Percentiles rank a stretch among this genome's conserved stretches.
These are phyloP conservation scores for Cataglyphis cursor DNA, from an alignment of 2,888 invertebrate species.

Conservation along the genomic window DNA sequence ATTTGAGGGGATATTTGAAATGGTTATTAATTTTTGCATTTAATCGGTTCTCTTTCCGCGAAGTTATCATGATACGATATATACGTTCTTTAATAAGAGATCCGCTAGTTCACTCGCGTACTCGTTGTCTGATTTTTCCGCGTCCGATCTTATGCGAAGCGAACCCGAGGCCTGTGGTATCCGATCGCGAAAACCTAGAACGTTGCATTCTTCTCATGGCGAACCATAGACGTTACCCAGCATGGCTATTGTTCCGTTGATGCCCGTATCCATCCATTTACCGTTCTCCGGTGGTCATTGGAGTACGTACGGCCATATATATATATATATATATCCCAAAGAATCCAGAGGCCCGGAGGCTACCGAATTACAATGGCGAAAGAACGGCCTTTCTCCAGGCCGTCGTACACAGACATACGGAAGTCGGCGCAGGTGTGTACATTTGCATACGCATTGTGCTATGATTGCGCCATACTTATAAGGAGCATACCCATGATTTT, in stretches of 20 bases:
- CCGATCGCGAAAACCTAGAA: slow-evolving; percentile 37
- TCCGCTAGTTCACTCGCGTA: neutral
- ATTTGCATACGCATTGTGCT: slow-evolving; percentile 40
- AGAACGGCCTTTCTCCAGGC: slow-evolving; percentile 64
- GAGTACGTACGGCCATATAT: slow-evolving; percentile 59
- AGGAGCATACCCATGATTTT: slow-evolving; percentile 8
- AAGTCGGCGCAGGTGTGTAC: slow-evolving; percentile 59
- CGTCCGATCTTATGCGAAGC: neutral
- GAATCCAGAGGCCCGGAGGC: slow-evolving; percentile 67
- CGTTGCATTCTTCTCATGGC: slow-evolving; percentile 25
- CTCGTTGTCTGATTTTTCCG: neutral
- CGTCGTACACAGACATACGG: slow-evolving; percentile 33
- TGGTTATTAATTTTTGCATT: neutral
- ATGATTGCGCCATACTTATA: slow-evolving; percentile 1
- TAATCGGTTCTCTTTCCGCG: neutral
- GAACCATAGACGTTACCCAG: slow-evolving; percentile 25
- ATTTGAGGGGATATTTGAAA: neutral
- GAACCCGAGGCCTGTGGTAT: neutral
- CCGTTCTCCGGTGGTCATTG: slow-evolving; percentile 56
- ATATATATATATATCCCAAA: slow-evolving; percentile 51
- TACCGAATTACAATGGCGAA: slow-evolving; percentile 72
- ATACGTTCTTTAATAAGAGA: slow-evolving; percentile 17
- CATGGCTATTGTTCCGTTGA: slow-evolving; percentile 64
- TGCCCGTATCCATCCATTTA: slow-evolving; percentile 28
- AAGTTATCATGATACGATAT: slow-evolving; percentile 10